Evolutionary conservation across 2,888 invertebrate species (phyloP).

Genomic region (Tetragnatha montana): DNA sequence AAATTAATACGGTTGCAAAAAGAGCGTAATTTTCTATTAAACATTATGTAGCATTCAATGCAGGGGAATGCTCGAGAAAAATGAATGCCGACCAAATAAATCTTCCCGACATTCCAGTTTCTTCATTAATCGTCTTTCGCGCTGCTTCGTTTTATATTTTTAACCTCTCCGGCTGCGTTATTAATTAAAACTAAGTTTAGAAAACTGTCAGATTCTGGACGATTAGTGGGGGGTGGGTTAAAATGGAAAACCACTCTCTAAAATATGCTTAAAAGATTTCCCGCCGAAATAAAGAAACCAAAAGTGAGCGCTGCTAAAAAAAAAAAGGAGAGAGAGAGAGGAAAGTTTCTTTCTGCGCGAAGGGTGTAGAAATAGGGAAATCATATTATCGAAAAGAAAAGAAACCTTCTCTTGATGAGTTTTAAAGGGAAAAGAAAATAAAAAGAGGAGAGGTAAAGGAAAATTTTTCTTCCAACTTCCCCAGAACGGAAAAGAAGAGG

Average conservation of each 20-base stretch:
- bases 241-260: slow-evolving; percentile 41
- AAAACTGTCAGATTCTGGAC: slow-evolving; percentile 54
- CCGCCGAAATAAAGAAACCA: slow-evolving; percentile 56
- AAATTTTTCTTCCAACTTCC: slow-evolving; percentile 32
- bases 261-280: slow-evolving; percentile 57
- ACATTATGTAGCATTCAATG: slow-evolving; percentile 7
- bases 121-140: slow-evolving; percentile 49
- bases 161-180: slow-evolving; percentile 47
- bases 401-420: slow-evolving; percentile 65
- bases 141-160: slow-evolving; percentile 39
- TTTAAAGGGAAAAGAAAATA: slow-evolving; percentile 53
- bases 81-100: slow-evolving; percentile 43
- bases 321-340: slow-evolving; percentile 11
- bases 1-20: slow-evolving; percentile 41
- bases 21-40: slow-evolving; percentile 37
- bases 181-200: slow-evolving; percentile 66
- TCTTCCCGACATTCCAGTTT: slow-evolving; percentile 47
- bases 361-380: slow-evolving; percentile 63
- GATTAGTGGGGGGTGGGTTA: slow-evolving; percentile 42
- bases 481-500: slow-evolving; percentile 37
- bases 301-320: slow-evolving; percentile 22
- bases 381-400: slow-evolving; percentile 65
- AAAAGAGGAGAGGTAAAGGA: slow-evolving; percentile 17
- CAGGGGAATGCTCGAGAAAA: slow-evolving; percentile 27
- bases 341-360: slow-evolving; percentile 58